phyloP scores from a whole-genome alignment of 2,797 vertebrate species.

The Uromys caudimaculatus region DNA sequence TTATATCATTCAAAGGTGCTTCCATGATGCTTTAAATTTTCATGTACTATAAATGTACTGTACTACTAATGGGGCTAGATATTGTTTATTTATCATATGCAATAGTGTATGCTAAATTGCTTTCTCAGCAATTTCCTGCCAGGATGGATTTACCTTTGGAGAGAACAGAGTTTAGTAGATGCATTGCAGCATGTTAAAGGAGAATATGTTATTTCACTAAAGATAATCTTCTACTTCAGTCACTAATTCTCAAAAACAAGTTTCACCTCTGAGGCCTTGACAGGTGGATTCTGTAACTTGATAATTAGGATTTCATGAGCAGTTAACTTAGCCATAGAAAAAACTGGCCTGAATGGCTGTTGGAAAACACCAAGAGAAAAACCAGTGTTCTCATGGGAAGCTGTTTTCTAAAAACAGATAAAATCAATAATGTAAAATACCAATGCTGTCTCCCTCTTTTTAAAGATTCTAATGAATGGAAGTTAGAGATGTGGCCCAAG shows the following conservation, averaged over 20 bases:
- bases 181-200: not conserved
- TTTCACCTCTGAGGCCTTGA: not conserved
- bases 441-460: not conserved
- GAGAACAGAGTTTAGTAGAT: not conserved
- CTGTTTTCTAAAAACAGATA: not conserved
- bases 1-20: not conserved
- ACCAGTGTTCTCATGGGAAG: not conserved
- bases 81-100: not conserved
- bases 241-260: not conserved
- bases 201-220: not conserved
- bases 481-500: not conserved
- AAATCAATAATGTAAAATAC: not conserved
- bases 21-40: not conserved
- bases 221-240: not conserved
- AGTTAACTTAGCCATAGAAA: not conserved
- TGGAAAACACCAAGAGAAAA: not conserved
- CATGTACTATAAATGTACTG: not conserved
- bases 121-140: conserved; percentile 21
- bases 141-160: not conserved
- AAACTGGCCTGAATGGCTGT: not conserved
- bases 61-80: not conserved
- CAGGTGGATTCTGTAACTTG: not conserved
- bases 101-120: not conserved
- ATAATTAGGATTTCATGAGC: conserved; percentile 3
- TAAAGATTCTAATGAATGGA: conserved; percentile 9